Evolutionary conservation across 1,140 invertebrate species (phyloP).

Genomic region (Ylistrum balloti): DNA sequence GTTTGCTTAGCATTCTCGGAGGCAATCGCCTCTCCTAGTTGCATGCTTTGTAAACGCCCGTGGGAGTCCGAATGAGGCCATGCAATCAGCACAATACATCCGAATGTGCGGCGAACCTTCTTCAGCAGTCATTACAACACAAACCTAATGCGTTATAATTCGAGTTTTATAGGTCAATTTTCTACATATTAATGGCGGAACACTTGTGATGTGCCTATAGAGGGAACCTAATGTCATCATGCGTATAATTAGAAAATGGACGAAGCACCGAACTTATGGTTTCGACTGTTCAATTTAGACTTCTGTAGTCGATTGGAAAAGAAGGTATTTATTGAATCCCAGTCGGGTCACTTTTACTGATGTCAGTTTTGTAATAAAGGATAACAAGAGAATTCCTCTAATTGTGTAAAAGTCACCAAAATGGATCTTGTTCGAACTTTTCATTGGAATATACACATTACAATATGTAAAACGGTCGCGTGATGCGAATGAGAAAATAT

Average conservation of each 20-base stretch:
- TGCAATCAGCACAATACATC: not conserved
- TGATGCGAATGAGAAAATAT: no score
- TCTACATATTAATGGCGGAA: not conserved
- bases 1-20: not conserved
- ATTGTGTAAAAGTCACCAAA: no score
- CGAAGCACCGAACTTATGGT: not conserved
- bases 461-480: no score
- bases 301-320: not conserved
- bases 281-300: not conserved
- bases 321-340: not conserved
- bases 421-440: no score
- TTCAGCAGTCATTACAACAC: not conserved
- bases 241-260: conserved; percentile 19
- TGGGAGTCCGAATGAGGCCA: not conserved
- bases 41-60: not conserved
- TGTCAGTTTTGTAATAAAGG: not conserved
- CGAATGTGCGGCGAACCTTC: not conserved
- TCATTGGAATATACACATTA: no score
- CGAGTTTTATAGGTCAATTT: conserved; percentile 13
- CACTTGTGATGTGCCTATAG: not conserved
- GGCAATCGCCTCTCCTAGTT: not conserved
- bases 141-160: not conserved
- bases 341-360: not conserved
- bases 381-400: no score
- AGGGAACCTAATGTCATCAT: not conserved